Evolutionary conservation across 2,888 invertebrate species (phyloP).

Genomic region (Folsomia candida): DNA sequence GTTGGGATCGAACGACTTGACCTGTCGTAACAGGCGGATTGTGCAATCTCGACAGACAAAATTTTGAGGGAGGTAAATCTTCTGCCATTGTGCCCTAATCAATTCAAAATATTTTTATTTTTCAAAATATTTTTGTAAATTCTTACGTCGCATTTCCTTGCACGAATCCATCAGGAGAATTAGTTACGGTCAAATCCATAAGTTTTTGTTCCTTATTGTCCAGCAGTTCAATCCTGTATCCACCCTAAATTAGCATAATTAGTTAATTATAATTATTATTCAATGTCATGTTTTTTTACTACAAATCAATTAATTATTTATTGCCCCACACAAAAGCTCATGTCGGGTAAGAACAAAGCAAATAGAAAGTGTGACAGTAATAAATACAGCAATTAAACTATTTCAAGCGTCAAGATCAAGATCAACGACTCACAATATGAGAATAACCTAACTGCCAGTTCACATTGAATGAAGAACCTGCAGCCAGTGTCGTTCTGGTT

Average conservation of each 20-base stretch:
- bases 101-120: slow-evolving; percentile 1
- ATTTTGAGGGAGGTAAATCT: slow-evolving; percentile 74
- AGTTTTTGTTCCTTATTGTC: slow-evolving; percentile 80
- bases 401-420: not conserved
- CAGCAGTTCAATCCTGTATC: slow-evolving; percentile 81
- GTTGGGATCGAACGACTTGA: slow-evolving; percentile 83
- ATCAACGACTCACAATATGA: slow-evolving; percentile 31
- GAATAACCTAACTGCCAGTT: slow-evolving; percentile 45
- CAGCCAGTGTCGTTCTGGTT: slow-evolving; percentile 35
- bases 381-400: too few species aligned
- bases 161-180: slow-evolving; percentile 75
- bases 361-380: too few species aligned
- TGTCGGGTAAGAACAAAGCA: too few species aligned
- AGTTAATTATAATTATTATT: not conserved
- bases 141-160: slow-evolving; percentile 83
- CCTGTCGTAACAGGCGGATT: slow-evolving; percentile 81
- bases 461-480: slow-evolving; percentile 41
- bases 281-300: not conserved
- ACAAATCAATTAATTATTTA: not conserved
- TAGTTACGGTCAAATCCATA: slow-evolving; percentile 77
- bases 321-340: too few species aligned
- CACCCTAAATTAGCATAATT: slow-evolving; percentile 60
- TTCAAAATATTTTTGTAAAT: not conserved
- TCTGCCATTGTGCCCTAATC: slow-evolving; percentile 75
- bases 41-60: slow-evolving; percentile 86